Percentiles rank a stretch among this genome's conserved stretches.
Conservation (phyloP, 1,140 invertebrate genomes). For the Zaprionus camerounensis region DNA sequence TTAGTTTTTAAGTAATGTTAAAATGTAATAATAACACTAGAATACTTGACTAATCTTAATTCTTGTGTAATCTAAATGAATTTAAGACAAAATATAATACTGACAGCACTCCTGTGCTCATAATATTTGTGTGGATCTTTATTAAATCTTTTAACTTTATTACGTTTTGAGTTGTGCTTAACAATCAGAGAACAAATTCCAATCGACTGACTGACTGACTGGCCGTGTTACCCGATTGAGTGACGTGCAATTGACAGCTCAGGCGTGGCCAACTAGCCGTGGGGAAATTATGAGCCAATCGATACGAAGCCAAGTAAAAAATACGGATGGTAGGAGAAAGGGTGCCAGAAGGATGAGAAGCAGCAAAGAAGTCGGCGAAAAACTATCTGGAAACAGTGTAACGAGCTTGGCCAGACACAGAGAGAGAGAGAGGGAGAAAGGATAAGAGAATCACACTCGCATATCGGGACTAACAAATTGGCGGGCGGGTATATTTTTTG, state of each 20-base stretch:
- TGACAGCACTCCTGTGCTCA: not conserved
- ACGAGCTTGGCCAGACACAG: slow-evolving; percentile 13
- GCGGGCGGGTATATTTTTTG: slow-evolving; percentile 64
- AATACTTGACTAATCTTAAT: not conserved
- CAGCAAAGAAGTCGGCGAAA: not conserved
- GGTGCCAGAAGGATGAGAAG: not conserved
- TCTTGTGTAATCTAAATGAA: not conserved
- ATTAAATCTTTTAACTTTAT: not conserved
- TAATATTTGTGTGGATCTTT: not conserved
- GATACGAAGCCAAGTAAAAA: slow-evolving; percentile 32
- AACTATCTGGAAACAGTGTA: slow-evolving; percentile 35
- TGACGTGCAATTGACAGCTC: slow-evolving; percentile 37
- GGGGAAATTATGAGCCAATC: slow-evolving; percentile 51
- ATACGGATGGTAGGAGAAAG: not conserved
- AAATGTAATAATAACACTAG: not conserved
- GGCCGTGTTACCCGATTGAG: slow-evolving; percentile 9
- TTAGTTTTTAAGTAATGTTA: not conserved
- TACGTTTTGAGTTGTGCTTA: not conserved
- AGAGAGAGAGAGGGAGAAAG: slow-evolving; percentile 11
- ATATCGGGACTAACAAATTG: slow-evolving; percentile 50
- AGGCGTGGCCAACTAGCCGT: slow-evolving; percentile 35
- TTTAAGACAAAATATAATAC: too few relatives aligned
- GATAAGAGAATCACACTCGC: slow-evolving; percentile 19
- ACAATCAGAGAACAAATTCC: not conserved
- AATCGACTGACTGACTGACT: slow-evolving; percentile 15